Evolutionary conservation across 2,888 invertebrate genomes (phyloP).

Genomic region (Meteorus colon): DNA sequence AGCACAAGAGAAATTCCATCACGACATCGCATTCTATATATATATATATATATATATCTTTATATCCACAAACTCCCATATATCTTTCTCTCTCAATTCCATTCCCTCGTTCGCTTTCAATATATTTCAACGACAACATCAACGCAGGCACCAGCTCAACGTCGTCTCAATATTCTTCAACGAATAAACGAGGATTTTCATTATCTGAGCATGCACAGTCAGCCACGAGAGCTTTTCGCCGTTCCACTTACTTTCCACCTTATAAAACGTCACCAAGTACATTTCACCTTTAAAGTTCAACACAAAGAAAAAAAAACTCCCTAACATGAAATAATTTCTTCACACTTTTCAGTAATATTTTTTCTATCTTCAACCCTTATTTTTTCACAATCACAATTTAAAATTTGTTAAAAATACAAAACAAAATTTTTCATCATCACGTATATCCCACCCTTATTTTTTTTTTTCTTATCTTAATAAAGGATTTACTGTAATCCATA

Average conservation of each 20-base stretch:
- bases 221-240: background rate
- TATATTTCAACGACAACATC: slow-evolving; percentile 15
- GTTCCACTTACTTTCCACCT: background rate
- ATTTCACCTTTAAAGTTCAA: background rate
- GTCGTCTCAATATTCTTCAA: slow-evolving; percentile 10
- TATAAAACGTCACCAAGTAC: background rate
- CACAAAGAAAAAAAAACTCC: background rate
- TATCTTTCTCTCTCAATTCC: slow-evolving; percentile 20
- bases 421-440: background rate
- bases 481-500: background rate
- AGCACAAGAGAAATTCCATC: background rate
- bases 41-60: slow-evolving; percentile 16
- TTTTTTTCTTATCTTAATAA: background rate
- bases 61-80: slow-evolving; percentile 15
- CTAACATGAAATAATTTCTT: background rate
- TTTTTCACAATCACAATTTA: background rate
- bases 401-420: background rate
- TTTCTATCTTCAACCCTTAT: background rate
- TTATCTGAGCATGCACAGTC: slow-evolving; percentile 10
- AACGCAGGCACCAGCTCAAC: slow-evolving; percentile 2
- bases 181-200: slow-evolving; percentile 15
- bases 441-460: background rate
- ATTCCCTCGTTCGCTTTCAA: background rate
- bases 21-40: background rate
- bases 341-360: background rate